These are phyloP conservation scores for Centropristis striata DNA, from an alignment of 2,113 vertebrate species.

Conservation along the genomic window DNA sequence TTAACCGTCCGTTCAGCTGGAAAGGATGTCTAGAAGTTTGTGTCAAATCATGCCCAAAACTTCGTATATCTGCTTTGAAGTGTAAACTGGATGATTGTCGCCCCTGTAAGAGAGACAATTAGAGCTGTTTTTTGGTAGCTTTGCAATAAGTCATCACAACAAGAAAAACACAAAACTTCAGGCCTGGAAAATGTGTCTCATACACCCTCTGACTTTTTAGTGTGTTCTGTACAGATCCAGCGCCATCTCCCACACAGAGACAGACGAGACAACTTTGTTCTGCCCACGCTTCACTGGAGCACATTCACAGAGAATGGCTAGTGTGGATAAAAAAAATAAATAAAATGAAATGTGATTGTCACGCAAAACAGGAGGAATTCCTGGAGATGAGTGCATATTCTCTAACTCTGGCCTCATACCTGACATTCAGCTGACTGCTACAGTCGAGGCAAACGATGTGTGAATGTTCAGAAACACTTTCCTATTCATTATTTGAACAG, in stretches of 20 bases:
- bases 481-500: constrained; percentile 40
- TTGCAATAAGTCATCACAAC: constrained; percentile 7
- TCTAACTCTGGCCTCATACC: constrained; percentile 16
- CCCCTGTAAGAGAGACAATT: background rate
- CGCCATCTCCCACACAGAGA: constrained; percentile 25
- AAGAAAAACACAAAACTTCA: constrained; percentile 1
- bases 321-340: background rate
- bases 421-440: constrained; percentile 36
- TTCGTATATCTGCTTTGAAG: background rate
- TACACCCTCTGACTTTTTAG: constrained; percentile 10
- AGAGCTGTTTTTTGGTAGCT: background rate
- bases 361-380: constrained; percentile 22
- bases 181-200: constrained; percentile 6
- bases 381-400: constrained; percentile 30
- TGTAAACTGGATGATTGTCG: background rate
- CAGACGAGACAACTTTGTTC: constrained; percentile 34
- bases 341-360: constrained; percentile 15
- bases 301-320: constrained; percentile 13
- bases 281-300: constrained; percentile 24
- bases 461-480: constrained; percentile 31
- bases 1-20: constrained; percentile 27
- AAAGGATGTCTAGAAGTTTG: constrained; percentile 23
- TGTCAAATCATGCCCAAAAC: constrained; percentile 26
- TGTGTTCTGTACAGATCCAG: constrained; percentile 12
- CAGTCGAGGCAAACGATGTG: constrained; percentile 9